Evolutionary conservation across 2,797 vertebrate species (phyloP), one percentile per base, ranked within the genome.

Genomic region (Heteromormyrus szaboi): DNA sequence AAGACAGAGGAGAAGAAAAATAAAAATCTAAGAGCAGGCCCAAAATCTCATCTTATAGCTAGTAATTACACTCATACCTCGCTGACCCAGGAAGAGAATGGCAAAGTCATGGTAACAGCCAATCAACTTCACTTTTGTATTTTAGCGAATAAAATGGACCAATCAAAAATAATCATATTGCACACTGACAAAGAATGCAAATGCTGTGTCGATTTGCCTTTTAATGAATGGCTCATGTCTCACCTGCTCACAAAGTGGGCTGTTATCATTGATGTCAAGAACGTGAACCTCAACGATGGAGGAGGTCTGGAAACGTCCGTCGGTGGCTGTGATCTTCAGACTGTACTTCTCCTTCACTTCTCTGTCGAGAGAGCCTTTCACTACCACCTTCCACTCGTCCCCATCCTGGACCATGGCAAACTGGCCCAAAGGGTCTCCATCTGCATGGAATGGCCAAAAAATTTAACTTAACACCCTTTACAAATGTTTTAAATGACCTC

Each of bases 181-280:
- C 37, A 72, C 19, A 68, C 22, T 14, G 48, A 11, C 9, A 48
- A 17, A 22, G 19, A 51, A 48, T 12, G n/a, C 44, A 85, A 25
- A 22, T n/a, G n/a, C 48, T 6, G 44, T 51, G 79, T n/a, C 3
- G n/a, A 44, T 48, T 22, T 48, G 22, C 79, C n/a, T 85, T 85
- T 0, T 51, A 51, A 25, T 2, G 41, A 85, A 29, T 12, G 46
- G 81, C 48, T 48, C 29, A 41, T 0, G 3, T 41, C 93, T 94
- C 92, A 99, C 99, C 97, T 99, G 97, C 19, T 97, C 96, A 33
- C 98, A 99, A 92, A 96, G 94, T 0, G 98, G 99, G 91, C 95
- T 98, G 95, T 99, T 99, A 94, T 99, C 99, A 29, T 99, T 99
- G 93, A 98, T 95, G 93, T 99, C 99, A 91, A 99, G 92, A 88